Conservation (phyloP, 2,888 invertebrate genomes). For the Drymonia ruficornis region DNA sequence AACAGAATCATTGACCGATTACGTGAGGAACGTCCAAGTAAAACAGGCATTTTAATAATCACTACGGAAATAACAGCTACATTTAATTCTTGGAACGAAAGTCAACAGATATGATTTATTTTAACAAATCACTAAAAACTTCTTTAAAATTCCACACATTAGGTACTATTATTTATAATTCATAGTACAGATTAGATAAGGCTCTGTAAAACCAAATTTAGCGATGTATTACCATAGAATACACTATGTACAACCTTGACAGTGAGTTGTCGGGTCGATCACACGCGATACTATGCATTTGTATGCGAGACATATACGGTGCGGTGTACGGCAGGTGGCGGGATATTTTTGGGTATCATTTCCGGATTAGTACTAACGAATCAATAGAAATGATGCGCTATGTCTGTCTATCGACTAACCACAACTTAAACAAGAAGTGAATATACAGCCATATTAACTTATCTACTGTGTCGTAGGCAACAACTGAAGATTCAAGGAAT, state of each 20-base stretch:
- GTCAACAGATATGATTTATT: too few species aligned
- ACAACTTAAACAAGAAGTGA: background rate
- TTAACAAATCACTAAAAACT: background rate
- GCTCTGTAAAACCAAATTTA: conserved; percentile 17
- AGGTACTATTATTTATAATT: background rate
- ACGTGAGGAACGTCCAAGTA: background rate
- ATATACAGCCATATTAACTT: background rate
- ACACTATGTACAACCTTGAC: conserved; percentile 45
- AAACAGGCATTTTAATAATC: too few species aligned
- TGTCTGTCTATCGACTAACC: background rate
- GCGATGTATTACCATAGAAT: conserved; percentile 25
- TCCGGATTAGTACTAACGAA: conserved; percentile 38
- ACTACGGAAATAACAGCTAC: too few species aligned
- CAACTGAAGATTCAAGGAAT: background rate
- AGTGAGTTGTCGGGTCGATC: conserved; percentile 48
- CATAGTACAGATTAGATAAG: conserved; percentile 17
- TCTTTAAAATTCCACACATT: conserved; percentile 1
- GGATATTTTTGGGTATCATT: conserved; percentile 40
- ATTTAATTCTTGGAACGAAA: too few species aligned
- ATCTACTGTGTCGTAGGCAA: background rate
- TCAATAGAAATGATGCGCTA: background rate
- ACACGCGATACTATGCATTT: conserved; percentile 40
- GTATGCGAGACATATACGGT: conserved; percentile 39
- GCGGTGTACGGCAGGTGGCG: conserved; percentile 34
- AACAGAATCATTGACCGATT: too few species aligned